phyloP scores from a whole-genome alignment of 2,797 vertebrate genomes.

The Galaxias olidus region DNA sequence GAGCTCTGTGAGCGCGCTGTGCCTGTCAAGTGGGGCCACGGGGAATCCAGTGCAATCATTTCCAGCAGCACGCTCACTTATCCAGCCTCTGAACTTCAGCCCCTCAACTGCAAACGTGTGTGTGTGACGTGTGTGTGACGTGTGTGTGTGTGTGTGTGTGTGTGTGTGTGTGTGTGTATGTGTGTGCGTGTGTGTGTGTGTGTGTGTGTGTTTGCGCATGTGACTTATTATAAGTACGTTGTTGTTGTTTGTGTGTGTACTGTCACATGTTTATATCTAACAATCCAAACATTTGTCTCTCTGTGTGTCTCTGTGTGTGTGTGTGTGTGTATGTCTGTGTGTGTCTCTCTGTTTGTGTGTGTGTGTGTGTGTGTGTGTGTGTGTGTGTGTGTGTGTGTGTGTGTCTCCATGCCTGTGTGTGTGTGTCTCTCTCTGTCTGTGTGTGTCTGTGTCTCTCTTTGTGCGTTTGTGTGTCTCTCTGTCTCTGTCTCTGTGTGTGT shows the following conservation, averaged over 20 bases:
- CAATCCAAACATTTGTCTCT: neutral
- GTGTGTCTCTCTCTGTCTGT: constrained; percentile 18
- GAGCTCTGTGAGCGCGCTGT: constrained; percentile 38
- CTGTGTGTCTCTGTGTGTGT: constrained; percentile 4
- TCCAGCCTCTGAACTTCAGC: constrained; percentile 40
- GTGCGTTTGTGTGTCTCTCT: constrained; percentile 16
- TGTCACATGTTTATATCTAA: neutral
- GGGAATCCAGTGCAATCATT: constrained; percentile 56
- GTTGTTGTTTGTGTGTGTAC: constrained; percentile 2
- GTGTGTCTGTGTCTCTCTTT: constrained; percentile 21
- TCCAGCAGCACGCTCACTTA: constrained; percentile 46
- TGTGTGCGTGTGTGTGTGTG: constrained; percentile 21
- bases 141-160: constrained; percentile 9
- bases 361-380: neutral
- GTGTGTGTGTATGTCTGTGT: constrained; percentile 1
- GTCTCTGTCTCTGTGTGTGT: constrained; percentile 3
- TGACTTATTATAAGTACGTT: neutral
- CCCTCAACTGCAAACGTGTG: constrained; percentile 9
- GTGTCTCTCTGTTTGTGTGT: too few relatives aligned
- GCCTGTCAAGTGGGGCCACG: constrained; percentile 56
- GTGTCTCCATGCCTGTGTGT: constrained; percentile 7
- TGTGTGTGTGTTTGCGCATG: neutral
- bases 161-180: constrained; percentile 29
- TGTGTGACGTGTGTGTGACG: neutral
- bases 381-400: constrained; percentile 12